Base-by-base conservation (phyloP, 2,113 vertebrate species). In the Amphiprion ocellaris region DNA sequence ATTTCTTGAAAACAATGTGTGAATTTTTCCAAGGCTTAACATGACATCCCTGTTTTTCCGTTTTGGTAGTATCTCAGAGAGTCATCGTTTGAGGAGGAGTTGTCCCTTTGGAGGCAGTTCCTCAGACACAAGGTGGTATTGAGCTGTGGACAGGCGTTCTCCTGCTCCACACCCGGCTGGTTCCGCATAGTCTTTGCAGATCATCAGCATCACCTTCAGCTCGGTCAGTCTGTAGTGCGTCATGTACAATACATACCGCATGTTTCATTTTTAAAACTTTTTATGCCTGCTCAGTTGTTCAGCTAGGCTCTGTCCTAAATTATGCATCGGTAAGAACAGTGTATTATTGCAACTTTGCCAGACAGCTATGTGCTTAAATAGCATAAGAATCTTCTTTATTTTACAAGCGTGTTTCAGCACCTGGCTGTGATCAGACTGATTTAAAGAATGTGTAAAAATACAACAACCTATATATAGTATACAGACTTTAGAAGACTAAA, bases 111-210 rank as follows among this genome's bases (percentile, higher is more conserved):
- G 97, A 95, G 89, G 24, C 79, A 88, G 60, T 97, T 99, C 83
- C 91, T 99, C 79, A 94, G 94, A 44, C 96, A 97, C 87, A 98
- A 97, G 69, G 94, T 99, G 71, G 87, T 99, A 54, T 77, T 99
- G 64, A 96, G 94, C 79, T 96, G 90, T 0, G 98, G 98, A 24
- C 96, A 97, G 89, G 94, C 95, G 19, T 99, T 99, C 69, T 92
- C 84, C 67, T 99, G 97, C 72, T 90, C 91, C 56, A 95, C 96
- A 16, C 98, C 98, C 0, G 98, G 98, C 5, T 99, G 98, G 98
- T 99, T 99, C 90, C 96, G 98, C 19, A 85, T 99, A 12, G 87
- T 99, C 87, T 99, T 99, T 82, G 90, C 97, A 3, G 95, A 97
- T 79, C 90, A 95, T 68, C 93, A 93, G 24, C 90, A 91, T 50